Evolutionary conservation across 2,797 vertebrate genomes (phyloP).

Genomic region (Pteronotus mesoamericanus): DNA sequence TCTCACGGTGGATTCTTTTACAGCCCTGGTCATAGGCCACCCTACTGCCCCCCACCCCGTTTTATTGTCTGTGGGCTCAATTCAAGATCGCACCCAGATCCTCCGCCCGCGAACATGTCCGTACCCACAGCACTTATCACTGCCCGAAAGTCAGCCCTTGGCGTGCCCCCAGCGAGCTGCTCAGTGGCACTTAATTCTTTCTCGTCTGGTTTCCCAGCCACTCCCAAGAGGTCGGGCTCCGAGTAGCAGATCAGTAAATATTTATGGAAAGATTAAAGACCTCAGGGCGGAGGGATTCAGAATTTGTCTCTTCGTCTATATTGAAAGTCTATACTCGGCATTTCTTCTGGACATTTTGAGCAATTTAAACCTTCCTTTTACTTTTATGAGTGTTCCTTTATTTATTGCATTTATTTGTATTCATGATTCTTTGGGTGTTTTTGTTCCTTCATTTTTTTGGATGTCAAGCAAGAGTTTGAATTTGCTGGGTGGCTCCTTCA

Average conservation of each 20-base stretch:
- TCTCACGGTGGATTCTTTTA: background rate
- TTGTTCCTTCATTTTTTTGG: background rate
- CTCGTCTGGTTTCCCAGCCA: background rate
- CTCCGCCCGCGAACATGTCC: background rate
- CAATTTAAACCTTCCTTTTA: background rate
- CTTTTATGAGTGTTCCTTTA: background rate
- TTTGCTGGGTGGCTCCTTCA: rapidly evolving
- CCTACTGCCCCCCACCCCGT: too few species aligned
- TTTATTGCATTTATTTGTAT: background rate
- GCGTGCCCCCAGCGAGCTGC: background rate
- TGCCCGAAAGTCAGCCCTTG: background rate
- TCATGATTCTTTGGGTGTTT: background rate
- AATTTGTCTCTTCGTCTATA: background rate
- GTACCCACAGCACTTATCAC: rapidly evolving
- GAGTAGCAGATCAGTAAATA: too few species aligned
- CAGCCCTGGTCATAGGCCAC: background rate
- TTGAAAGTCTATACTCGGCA: too few species aligned
- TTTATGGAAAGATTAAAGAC: background rate
- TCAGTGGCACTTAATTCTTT: background rate
- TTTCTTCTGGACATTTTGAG: background rate
- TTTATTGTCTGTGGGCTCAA: background rate
- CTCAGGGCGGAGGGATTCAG: background rate
- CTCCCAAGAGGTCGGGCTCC: background rate
- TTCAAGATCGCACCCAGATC: too few species aligned
- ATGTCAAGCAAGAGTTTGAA: background rate